Evolutionary conservation across 2,113 vertebrate genomes (phyloP).

Genomic region (Vombatus ursinus): DNA sequence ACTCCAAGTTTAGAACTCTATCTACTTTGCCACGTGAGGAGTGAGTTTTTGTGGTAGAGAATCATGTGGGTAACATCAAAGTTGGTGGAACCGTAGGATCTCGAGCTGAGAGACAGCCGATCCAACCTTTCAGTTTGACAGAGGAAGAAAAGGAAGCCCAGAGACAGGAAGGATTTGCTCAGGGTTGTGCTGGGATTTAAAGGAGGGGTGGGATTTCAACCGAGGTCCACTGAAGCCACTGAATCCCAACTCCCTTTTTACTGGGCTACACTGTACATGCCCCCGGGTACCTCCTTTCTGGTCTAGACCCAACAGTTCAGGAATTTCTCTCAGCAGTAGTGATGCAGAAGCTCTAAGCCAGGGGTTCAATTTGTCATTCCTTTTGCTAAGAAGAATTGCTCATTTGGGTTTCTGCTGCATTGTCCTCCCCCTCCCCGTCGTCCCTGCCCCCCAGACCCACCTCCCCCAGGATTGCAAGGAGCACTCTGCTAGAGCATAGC

Average conservation of each 20-base stretch:
- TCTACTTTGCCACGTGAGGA: background rate
- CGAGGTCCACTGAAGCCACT: background rate
- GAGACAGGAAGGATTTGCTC: background rate
- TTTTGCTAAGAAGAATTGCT: slow-evolving; percentile 46
- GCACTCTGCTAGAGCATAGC: slow-evolving; percentile 27
- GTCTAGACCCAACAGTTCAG: background rate
- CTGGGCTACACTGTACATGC: background rate
- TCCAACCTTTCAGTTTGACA: background rate
- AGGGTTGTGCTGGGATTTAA: background rate
- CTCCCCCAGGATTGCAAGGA: slow-evolving; percentile 45
- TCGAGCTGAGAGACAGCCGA: background rate
- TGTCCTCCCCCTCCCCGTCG: background rate
- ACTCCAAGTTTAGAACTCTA: background rate
- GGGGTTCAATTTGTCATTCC: slow-evolving; percentile 6
- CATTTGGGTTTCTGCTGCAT: slow-evolving; percentile 51
- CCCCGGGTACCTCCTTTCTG: background rate
- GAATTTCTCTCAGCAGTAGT: slow-evolving; percentile 3
- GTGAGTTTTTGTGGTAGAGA: background rate
- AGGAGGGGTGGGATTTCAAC: background rate
- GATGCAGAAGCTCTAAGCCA: slow-evolving; percentile 21
- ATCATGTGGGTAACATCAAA: background rate
- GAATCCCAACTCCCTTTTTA: background rate
- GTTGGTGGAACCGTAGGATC: background rate
- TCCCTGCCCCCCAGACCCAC: background rate
- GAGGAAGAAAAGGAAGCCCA: background rate